Evolutionary conservation across 2,113 vertebrate genomes (phyloP).

Genomic region (Ceuthmochares aereus): DNA sequence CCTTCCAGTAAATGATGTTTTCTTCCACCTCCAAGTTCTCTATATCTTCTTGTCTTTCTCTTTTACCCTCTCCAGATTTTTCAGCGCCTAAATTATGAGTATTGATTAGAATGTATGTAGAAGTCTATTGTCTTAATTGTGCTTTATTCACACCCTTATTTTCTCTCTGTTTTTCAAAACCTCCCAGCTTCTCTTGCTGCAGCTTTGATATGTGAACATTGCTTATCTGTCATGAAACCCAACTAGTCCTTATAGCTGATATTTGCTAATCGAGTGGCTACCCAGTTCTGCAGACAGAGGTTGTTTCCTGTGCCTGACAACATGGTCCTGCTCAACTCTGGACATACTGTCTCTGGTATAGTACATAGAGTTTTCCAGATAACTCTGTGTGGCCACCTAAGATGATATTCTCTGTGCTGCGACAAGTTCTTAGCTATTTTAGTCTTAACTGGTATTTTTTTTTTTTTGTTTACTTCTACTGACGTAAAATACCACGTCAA

Average conservation of each 20-base stretch:
- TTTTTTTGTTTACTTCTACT: not conserved
- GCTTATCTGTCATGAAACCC: not conserved
- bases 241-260: not conserved
- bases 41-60: not conserved
- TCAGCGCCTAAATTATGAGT: not conserved
- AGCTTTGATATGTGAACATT: not conserved
- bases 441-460: not conserved
- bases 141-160: not conserved
- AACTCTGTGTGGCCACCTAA: not conserved
- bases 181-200: not conserved
- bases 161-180: not conserved
- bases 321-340: not conserved
- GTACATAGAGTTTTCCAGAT: not conserved
- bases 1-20: not conserved
- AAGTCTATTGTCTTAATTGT: not conserved
- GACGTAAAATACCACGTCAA: not conserved
- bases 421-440: not conserved
- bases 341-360: not conserved
- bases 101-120: not conserved
- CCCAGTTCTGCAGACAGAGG: not conserved
- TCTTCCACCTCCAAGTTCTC: not conserved
- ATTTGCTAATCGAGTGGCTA: not conserved
- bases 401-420: not conserved
- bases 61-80: not conserved
- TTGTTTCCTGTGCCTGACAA: not conserved